Percentiles rank a stretch among this genome's conserved stretches.
These are phyloP conservation scores for Machimus rusticus DNA, from an alignment of 2,888 invertebrate genomes.

Conservation along the genomic window DNA sequence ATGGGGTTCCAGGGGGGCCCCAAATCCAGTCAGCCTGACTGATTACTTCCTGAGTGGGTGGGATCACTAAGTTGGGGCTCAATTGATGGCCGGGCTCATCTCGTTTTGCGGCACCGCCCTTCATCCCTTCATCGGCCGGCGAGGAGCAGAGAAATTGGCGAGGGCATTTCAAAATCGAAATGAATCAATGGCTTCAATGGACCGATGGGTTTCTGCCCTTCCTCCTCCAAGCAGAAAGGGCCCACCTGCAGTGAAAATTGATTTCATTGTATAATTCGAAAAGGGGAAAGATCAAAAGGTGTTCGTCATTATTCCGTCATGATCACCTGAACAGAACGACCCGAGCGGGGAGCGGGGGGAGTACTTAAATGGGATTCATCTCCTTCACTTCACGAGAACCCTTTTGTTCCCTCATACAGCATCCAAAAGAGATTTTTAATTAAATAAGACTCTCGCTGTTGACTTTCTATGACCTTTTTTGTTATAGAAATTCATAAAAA, in stretches of 20 bases:
- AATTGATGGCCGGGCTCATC: not conserved
- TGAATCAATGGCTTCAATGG: not conserved
- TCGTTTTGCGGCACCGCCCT: not conserved
- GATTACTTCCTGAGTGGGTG: not conserved
- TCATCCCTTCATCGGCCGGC: not conserved
- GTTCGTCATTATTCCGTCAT: not conserved
- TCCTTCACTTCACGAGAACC: not conserved
- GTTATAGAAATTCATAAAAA: not conserved
- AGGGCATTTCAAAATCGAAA: not conserved
- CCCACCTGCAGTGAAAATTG: not conserved
- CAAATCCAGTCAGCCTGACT: not conserved
- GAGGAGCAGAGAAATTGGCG: not conserved
- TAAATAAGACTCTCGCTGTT: not conserved
- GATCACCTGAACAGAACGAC: not conserved
- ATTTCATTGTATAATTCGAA: not conserved
- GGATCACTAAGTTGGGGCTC: conserved; percentile 2
- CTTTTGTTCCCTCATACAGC: not conserved
- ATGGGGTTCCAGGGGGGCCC: not conserved
- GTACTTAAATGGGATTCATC: not conserved
- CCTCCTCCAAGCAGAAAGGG: not conserved
- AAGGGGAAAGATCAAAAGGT: not conserved
- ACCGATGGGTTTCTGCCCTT: not conserved
- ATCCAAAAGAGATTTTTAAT: not conserved
- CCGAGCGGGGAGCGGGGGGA: not conserved
- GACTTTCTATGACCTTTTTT: not conserved